Conservation (phyloP, 2,888 invertebrate genomes). For the Drosophila subsilvestris region DNA sequence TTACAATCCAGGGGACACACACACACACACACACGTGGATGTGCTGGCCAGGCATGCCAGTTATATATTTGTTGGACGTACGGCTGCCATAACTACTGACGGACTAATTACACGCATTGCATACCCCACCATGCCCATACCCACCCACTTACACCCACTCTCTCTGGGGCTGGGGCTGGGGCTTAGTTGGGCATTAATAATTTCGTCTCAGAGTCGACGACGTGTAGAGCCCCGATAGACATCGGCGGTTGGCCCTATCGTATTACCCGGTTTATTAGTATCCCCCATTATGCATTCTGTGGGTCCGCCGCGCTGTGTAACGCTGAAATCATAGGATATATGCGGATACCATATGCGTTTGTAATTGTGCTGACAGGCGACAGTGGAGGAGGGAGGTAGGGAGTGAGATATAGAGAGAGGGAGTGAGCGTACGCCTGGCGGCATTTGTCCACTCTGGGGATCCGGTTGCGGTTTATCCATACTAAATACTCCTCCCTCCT, state of each 20-base stretch:
- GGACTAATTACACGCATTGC: slow-evolving; percentile 66
- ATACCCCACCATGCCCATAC: neutral
- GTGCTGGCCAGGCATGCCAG: slow-evolving; percentile 56
- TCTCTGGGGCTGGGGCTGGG: neutral
- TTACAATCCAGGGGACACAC: slow-evolving; percentile 55
- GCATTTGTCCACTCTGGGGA: neutral
- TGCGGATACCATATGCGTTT: slow-evolving; percentile 54
- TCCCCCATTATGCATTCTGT: slow-evolving; percentile 64
- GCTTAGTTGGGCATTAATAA: slow-evolving; percentile 73
- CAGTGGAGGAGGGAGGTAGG: neutral
- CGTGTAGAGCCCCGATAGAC: slow-evolving; percentile 67
- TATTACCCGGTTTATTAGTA: slow-evolving; percentile 77
- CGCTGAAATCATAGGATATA: slow-evolving; percentile 24
- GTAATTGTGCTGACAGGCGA: slow-evolving; percentile 72
- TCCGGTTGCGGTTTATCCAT: neutral
- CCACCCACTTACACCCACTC: neutral
- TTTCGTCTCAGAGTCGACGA: slow-evolving; percentile 68
- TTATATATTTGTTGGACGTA: slow-evolving; percentile 42
- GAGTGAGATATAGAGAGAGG: neutral
- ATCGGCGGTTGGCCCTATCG: slow-evolving; percentile 65
- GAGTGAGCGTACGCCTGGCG: neutral
- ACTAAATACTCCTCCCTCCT: neutral
- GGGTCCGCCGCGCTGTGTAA: slow-evolving; percentile 8
- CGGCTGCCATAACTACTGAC: slow-evolving; percentile 69
- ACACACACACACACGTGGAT: slow-evolving; percentile 29